Evolutionary conservation across 1,140 invertebrate species (phyloP), one percentile per base, ranked within the genome.

Genomic region (Neodiprion lecontei): DNA sequence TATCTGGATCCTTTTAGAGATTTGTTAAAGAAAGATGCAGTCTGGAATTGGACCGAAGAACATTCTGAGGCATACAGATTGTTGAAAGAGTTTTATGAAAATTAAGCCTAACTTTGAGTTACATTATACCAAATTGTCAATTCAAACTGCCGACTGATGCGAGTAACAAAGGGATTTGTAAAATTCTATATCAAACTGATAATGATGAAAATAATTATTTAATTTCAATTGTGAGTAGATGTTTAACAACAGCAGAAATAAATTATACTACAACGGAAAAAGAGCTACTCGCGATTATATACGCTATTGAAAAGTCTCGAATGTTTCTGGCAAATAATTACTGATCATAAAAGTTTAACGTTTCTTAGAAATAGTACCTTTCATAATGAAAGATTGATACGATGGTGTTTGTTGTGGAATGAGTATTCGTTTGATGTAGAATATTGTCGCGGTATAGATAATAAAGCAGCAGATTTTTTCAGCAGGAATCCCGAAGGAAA

Each of bases 331-430:
- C 28, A 10, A 48, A 71, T 74, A 9, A 67, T 74, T 48, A 70
- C 74, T 7, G 74, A 74, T 67, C 74, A 74, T 67, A 81, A 84
- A 67, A 81, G 84, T 0, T 75, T 89, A n/a, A 78, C 76, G 21
- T 90, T 84, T 78, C 74, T 90, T 4, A 79, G 78, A 21, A 76
- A 79, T 14, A 85, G 86, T 66, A 87, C 83, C 72, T 79, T 88
- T 48, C 79, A 82, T 48, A 84, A 79, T 47, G 81, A 81, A 48
- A 70, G 87, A 72, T 73, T 90, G 1, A 85, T 83, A 8, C 72
- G 88, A 47, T 90, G 88, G 88, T 71, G 77, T 11, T 49, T 87
- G 23, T 76, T 78, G 72, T 69, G 90, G 11, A 83, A 88, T 76
- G 80, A 85, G 48, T 89, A 84, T 79, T 68, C 87, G 70, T 85